A percentile compares a stretch with the other conserved stretches of the same genome.
Evolutionary conservation across 2,113 vertebrate species (phyloP).

Genomic region (Pelecanoides urinatrix): DNA sequence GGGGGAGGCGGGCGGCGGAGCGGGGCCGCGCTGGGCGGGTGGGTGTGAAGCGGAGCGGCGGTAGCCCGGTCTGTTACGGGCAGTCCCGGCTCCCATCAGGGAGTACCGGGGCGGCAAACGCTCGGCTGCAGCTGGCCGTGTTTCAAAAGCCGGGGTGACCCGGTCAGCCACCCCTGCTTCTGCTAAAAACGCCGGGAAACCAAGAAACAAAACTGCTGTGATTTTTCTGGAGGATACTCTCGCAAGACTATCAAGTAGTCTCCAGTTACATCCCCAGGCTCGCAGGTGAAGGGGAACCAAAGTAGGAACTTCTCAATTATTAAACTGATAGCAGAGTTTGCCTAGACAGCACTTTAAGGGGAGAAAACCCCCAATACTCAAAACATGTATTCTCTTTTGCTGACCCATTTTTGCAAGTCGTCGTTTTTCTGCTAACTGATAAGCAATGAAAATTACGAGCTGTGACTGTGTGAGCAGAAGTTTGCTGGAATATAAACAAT

Average conservation of each 20-base stretch:
- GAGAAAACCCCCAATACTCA: background rate
- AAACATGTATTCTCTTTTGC: background rate
- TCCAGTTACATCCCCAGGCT: accelerated
- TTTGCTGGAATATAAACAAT: background rate
- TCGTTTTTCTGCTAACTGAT: background rate
- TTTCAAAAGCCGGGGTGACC: background rate
- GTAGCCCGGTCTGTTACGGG: accelerated
- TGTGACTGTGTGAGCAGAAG: background rate
- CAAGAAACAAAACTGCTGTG: accelerated
- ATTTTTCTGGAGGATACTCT: no score
- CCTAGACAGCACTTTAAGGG: background rate
- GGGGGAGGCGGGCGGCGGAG: no score
- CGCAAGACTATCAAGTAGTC: no score
- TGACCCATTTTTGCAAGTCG: background rate
- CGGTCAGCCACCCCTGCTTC: accelerated
- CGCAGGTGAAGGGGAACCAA: background rate
- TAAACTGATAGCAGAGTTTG: background rate
- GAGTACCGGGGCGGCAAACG: no score
- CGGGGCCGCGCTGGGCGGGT: background rate
- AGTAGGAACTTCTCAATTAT: background rate
- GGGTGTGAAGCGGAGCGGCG: accelerated
- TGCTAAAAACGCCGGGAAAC: no score
- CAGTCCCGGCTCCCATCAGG: no score
- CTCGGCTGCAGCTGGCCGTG: accelerated
- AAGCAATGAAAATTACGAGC: background rate